These are phyloP conservation scores for Eremophila alpestris DNA, from an alignment of 2,797 vertebrate species.

Conservation along the genomic window DNA sequence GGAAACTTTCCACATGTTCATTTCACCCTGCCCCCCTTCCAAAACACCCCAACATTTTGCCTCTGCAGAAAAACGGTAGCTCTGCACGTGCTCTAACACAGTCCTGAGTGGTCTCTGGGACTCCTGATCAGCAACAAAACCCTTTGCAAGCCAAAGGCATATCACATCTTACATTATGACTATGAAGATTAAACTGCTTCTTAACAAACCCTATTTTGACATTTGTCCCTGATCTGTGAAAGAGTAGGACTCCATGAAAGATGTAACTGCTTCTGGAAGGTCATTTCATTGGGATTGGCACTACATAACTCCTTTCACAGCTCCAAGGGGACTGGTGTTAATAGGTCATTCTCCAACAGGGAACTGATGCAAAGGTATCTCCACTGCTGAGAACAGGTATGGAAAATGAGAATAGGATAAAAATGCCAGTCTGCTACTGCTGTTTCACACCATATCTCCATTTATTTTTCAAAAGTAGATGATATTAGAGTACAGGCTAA, in stretches of 20 bases:
- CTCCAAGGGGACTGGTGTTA: slow-evolving; percentile 9
- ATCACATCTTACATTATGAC: background rate
- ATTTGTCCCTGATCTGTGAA: background rate
- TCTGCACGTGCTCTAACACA: background rate
- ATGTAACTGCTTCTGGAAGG: background rate
- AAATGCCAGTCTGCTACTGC: background rate
- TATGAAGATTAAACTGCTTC: background rate
- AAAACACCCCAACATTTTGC: background rate
- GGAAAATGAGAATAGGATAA: background rate
- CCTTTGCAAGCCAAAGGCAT: background rate
- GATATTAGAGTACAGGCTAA: background rate
- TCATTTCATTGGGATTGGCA: background rate
- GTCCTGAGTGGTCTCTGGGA: background rate
- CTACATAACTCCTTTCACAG: background rate
- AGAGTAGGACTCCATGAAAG: background rate
- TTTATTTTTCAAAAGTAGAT: background rate
- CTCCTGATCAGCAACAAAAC: background rate
- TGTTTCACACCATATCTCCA: background rate
- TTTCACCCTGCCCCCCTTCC: background rate
- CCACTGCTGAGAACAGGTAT: background rate
- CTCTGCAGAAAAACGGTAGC: background rate
- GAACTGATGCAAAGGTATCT: background rate
- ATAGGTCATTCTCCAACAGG: slow-evolving; percentile 35
- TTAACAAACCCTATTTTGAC: background rate
- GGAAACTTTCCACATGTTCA: background rate